Evolutionary conservation across 2,113 vertebrate genomes (phyloP).

Genomic region (Bambusicola thoracicus): DNA sequence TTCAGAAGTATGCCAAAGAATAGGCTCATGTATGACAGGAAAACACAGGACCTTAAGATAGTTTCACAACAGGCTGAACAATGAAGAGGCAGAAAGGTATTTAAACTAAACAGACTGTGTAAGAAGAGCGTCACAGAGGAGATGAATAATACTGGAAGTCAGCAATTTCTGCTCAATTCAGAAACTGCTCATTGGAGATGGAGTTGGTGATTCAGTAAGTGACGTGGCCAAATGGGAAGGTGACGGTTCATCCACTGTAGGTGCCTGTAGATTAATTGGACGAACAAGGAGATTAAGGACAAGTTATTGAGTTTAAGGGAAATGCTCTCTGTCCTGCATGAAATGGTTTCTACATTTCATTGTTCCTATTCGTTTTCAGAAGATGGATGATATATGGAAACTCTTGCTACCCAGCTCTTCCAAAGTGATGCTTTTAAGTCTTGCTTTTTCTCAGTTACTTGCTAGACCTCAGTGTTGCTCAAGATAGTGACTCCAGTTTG

Average conservation of each 20-base stretch:
- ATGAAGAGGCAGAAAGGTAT: background rate
- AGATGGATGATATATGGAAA: background rate
- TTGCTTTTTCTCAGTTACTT: background rate
- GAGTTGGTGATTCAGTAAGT: background rate
- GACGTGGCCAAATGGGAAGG: background rate
- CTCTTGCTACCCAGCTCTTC: background rate
- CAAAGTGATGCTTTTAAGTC: background rate
- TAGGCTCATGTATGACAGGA: background rate
- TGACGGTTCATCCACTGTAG: background rate
- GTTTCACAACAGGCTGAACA: background rate
- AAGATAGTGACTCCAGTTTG: background rate
- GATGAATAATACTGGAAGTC: rapidly evolving
- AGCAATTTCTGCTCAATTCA: background rate
- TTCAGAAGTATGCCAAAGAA: background rate
- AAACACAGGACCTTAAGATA: background rate
- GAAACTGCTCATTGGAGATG: background rate
- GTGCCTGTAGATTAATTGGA: background rate
- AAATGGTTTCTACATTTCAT: background rate
- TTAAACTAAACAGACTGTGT: background rate
- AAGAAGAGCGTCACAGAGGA: background rate
- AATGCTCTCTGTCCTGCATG: background rate
- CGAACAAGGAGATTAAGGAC: background rate
- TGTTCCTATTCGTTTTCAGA: background rate
- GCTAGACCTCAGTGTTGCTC: background rate
- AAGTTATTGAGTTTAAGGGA: background rate